These are phyloP conservation scores for Amyelois transitella DNA, from an alignment of 1,140 invertebrate species.

Conservation along the genomic window DNA sequence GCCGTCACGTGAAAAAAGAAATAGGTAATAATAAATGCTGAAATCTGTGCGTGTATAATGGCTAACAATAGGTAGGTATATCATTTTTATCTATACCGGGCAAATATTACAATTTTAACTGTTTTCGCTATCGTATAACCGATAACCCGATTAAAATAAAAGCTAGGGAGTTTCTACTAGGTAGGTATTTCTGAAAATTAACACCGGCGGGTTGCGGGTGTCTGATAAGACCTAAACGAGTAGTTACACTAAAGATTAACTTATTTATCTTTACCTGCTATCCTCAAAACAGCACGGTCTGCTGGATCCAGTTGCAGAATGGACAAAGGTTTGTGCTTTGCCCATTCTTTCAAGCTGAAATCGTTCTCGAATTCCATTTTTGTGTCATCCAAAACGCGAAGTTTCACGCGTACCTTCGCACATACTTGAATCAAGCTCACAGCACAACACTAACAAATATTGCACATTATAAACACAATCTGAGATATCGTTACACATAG, in stretches of 20 bases:
- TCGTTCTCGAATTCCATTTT: conserved; percentile 88
- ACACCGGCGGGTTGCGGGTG: background rate
- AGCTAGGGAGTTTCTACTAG: too few species aligned
- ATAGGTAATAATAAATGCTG: background rate
- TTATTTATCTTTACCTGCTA: conserved; percentile 86
- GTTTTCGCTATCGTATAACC: conserved; percentile 25
- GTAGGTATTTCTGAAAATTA: background rate
- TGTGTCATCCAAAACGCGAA: conserved; percentile 71
- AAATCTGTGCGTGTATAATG: background rate
- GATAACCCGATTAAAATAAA: conserved; percentile 39
- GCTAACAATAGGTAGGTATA: background rate
- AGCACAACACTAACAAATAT: conserved; percentile 55
- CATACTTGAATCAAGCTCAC: conserved; percentile 68
- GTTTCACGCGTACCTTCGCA: conserved; percentile 63
- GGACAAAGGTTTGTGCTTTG: conserved; percentile 95
- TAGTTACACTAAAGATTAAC: background rate
- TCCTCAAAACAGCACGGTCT: conserved; percentile 94
- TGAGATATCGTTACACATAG: conserved; percentile 45
- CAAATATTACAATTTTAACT: conserved; percentile 26
- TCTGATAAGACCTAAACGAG: conserved; percentile 4
- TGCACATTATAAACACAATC: conserved; percentile 45
- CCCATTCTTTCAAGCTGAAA: conserved; percentile 94
- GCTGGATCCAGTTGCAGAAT: conserved; percentile 96
- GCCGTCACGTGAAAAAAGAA: conserved; percentile 9
- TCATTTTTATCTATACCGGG: conserved; percentile 6